Conservation (phyloP, 2,888 invertebrate species). For the Ligdia adustata region DNA sequence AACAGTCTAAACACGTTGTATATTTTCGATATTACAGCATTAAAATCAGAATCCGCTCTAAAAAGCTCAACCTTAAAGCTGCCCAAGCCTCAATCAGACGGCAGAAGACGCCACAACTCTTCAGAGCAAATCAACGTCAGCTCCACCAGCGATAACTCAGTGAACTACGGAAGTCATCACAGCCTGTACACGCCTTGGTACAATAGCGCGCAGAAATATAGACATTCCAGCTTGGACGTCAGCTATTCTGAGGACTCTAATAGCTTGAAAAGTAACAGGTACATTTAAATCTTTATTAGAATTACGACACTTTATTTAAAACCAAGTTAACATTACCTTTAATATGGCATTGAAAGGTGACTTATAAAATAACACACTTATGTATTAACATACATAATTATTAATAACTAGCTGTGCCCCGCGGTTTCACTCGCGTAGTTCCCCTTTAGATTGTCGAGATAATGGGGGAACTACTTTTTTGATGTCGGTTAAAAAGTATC, state of each 20-base stretch:
- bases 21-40: slow-evolving; percentile 50
- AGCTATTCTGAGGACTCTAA: slow-evolving; percentile 87
- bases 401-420: too few species aligned
- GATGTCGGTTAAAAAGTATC: too few species aligned
- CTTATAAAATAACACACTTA: too few species aligned
- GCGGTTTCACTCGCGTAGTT: too few species aligned
- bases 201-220: slow-evolving; percentile 58
- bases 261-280: slow-evolving; percentile 87
- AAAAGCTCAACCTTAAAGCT: slow-evolving; percentile 66
- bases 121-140: slow-evolving; percentile 67
- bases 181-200: slow-evolving; percentile 72
- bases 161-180: slow-evolving; percentile 73
- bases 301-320: too few species aligned
- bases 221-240: slow-evolving; percentile 77
- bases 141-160: slow-evolving; percentile 58
- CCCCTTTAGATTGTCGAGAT: too few species aligned
- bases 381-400: too few species aligned
- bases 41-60: slow-evolving; percentile 61
- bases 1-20: too few species aligned
- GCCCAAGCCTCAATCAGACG: slow-evolving; percentile 78
- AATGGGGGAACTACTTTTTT: too few species aligned
- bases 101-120: slow-evolving; percentile 82
- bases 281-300: too few species aligned
- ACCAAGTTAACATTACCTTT: too few species aligned
- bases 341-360: too few species aligned